Conservation (phyloP, 2,797 vertebrate genomes). For the Sebastes umbrosus region DNA sequence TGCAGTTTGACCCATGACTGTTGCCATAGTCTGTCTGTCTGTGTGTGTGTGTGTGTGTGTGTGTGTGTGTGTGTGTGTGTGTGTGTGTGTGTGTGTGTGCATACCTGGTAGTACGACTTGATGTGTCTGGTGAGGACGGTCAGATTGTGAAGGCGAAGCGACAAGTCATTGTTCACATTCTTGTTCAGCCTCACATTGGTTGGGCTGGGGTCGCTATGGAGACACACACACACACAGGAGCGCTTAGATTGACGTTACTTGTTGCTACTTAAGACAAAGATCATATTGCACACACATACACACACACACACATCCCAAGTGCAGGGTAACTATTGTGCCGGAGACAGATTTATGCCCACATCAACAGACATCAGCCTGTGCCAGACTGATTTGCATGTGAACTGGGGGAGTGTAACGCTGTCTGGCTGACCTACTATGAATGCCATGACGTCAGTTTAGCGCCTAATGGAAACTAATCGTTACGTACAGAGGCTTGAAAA, state of each 20-base stretch:
- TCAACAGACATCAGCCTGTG: background rate
- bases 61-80: no score
- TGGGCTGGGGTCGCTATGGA: constrained; percentile 71
- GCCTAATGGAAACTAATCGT: background rate
- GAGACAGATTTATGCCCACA: constrained; percentile 38
- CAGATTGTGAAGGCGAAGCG: constrained; percentile 76
- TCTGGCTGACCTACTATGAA: constrained; percentile 13
- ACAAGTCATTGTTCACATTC: constrained; percentile 72
- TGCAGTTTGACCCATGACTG: background rate
- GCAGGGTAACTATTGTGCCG: constrained; percentile 36
- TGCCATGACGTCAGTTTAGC: constrained; percentile 4
- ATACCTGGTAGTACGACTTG: constrained; percentile 76
- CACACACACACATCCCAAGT: background rate
- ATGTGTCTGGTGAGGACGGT: constrained; percentile 71
- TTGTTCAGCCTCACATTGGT: constrained; percentile 75
- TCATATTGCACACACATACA: background rate
- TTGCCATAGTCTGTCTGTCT: background rate
- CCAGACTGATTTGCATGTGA: constrained; percentile 66
- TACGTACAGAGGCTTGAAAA: background rate
- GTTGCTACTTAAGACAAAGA: constrained; percentile 38
- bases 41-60: no score
- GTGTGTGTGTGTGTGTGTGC: background rate
- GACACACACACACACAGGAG: constrained; percentile 29
- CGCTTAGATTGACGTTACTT: constrained; percentile 8
- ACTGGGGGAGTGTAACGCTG: background rate